These are phyloP conservation scores for Naja naja DNA, from an alignment of 2,113 vertebrate genomes.

Conservation along the genomic window DNA sequence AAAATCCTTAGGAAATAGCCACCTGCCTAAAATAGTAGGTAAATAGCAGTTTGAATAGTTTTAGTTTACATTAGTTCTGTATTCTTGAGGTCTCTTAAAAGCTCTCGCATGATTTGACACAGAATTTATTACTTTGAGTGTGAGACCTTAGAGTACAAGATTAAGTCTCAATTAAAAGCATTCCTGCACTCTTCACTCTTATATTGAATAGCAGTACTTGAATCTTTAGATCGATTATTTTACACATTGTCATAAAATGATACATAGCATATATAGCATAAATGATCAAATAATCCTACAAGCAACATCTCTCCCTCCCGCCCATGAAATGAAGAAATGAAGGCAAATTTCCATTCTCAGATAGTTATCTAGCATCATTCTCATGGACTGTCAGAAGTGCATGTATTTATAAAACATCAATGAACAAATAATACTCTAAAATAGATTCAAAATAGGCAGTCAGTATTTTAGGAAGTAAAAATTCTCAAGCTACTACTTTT, in stretches of 20 bases:
- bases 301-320: slow-evolving; percentile 16
- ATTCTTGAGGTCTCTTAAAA: not conserved
- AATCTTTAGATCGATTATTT: slow-evolving; percentile 1
- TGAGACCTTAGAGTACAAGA: not conserved
- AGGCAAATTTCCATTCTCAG: not conserved
- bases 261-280: not conserved
- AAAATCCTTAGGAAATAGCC: slow-evolving; percentile 14
- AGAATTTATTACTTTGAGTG: not conserved
- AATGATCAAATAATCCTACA: slow-evolving; percentile 42
- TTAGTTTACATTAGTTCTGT: slow-evolving; percentile 11
- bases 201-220: not conserved
- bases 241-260: not conserved
- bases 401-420: not conserved
- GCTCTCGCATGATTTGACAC: not conserved
- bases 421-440: not conserved
- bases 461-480: not conserved
- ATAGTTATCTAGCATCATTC: not conserved
- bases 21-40: slow-evolving; percentile 6
- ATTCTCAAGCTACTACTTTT: not conserved
- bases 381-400: not conserved
- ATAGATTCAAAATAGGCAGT: not conserved
- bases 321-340: not conserved
- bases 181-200: not conserved
- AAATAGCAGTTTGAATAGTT: slow-evolving; percentile 22
- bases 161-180: not conserved